Evolutionary conservation across 1,140 invertebrate species (phyloP), one percentile per base, ranked within the genome.

Genomic region (Trinorchestia longiramus): DNA sequence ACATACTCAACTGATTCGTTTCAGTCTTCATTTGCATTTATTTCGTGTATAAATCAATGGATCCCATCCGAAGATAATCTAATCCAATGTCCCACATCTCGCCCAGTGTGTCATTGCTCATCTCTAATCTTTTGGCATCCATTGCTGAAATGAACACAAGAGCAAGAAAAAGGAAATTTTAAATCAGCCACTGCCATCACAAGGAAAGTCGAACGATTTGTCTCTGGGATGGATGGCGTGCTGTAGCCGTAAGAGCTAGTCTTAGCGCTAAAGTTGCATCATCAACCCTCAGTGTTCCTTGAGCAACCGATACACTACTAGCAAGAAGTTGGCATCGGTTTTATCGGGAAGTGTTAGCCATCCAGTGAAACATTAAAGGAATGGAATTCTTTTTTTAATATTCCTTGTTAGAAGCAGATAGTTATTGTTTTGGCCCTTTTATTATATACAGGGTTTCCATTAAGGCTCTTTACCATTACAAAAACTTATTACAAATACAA

Each of bases 131-230:
- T 1, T 77, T 36, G 62, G 62, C 15, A 77, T 77, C 62, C n/a
- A n/a, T n/a, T n/a, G 15, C 62, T 77, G 62, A 77, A 77, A 11
- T 77, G 62, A 77, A 11, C 28, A 36, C 62, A 1, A 36, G 62
- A 36, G 62, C 62, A 77, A 77, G 62, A 77, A 36, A 77, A 77
- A 77, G 8, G 28, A 36, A n/a, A 77, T 77, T 77, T 77, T 77
- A 77, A 77, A 77, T 11, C 62, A 77, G 62, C 62, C 1, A 28
- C 62, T 36, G 88, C 88, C 43, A 91, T 42, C 88, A 28, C 41
- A 91, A 91, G 88, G 43, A 91, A 91, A 91, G 88, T 91, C 88
- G 41, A 42, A 42, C 88, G 88, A 91, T 91, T 91, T 91, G 88
- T 91, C 88, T 91, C 88, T 8, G 19, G 88, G 88, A 91, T 91